Evolutionary conservation across 1,140 invertebrate species (phyloP), one percentile per base, ranked within the genome.

Genomic region (Heterodera carotae): DNA sequence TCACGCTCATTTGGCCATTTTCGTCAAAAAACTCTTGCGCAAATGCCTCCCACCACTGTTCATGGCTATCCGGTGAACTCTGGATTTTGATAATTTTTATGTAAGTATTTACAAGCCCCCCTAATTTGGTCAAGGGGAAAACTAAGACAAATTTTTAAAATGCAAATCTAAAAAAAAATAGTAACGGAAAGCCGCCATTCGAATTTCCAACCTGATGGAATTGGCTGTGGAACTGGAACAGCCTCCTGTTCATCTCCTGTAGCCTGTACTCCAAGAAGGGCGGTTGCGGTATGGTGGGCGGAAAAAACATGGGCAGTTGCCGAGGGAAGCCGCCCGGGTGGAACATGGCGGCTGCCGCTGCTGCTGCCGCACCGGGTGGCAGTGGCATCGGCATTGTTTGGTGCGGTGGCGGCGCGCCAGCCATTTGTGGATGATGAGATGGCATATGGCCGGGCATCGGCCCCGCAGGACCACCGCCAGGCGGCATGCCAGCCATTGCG

Each of bases 11-110:
- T 10, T 29, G 68, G 43, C 29, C 71, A 25, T 71, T 68, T 22
- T 81, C 80, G 43, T 81, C 80, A 36, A 81, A 81, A 67, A 81
- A 81, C 34, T 81, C 80, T 25, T 82, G 80, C 15, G 71, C 74
- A 69, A 81, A 81, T n/a, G 80, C 80, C 33, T 81, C 80, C 79
- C 79, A 81, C 79, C 79, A 81, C 60, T 82, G 77, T 27, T 68
- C 60, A 36, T 74, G 77, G 66, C 33, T 25, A 27, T 77, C 71
- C 7, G 69, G 48, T 36, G 74, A 39, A 67, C 53, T 62, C 62
- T 69, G 34, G 6, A 25, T 15, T 48, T 76, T 39, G 36, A 39
- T 6, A 39, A 39, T 6, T 39, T 39, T 39, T 39, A 6, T 10
- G 4, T 6, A 10, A 4, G 36, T 39, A n/a, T n/a, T n/a, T 43